A percentile compares a stretch with the other conserved stretches of the same genome.
phyloP scores from a whole-genome alignment of 2,113 vertebrate species.

The Trichomycterus rosablanca region DNA sequence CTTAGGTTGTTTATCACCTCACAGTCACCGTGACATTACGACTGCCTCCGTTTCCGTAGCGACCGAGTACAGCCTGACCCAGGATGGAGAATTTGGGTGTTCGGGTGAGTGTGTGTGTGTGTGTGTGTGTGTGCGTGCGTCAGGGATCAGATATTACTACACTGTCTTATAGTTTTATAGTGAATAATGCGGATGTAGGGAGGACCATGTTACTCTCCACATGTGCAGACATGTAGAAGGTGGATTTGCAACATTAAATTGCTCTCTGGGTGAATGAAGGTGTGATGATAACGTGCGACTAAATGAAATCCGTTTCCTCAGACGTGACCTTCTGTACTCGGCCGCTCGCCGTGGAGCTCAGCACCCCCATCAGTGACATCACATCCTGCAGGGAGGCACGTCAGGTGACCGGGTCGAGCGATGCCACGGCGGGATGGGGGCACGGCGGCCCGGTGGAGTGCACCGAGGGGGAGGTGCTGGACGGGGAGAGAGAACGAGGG shows the following conservation, averaged over 20 bases:
- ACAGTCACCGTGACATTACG: slow-evolving; percentile 16
- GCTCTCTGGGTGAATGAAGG: too few species aligned
- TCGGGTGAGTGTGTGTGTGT: slow-evolving; percentile 33
- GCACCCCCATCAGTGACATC: slow-evolving; percentile 37
- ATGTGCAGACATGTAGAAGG: too few species aligned
- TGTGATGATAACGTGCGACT: too few species aligned
- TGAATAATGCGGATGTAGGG: too few species aligned
- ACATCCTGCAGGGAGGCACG: slow-evolving; percentile 17
- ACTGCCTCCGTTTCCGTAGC: slow-evolving; percentile 23
- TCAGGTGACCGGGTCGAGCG: neutral
- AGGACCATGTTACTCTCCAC: too few species aligned
- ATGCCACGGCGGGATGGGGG: slow-evolving; percentile 50
- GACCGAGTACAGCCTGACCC: slow-evolving; percentile 24
- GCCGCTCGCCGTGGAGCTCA: slow-evolving; percentile 52
- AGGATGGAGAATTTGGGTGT: slow-evolving; percentile 9
- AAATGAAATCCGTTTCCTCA: neutral
- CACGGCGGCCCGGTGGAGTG: slow-evolving; percentile 71
- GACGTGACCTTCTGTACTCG: neutral
- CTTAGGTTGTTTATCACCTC: slow-evolving; percentile 34
- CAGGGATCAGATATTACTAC: too few species aligned
- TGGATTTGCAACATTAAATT: too few species aligned
- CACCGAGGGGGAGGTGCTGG: slow-evolving; percentile 68
- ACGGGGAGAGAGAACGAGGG: neutral
- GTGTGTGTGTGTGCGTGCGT: slow-evolving; percentile 9
- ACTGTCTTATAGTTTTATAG: too few species aligned